Evolutionary conservation across 2,113 vertebrate species (phyloP).

Genomic region (Coturnix japonica): DNA sequence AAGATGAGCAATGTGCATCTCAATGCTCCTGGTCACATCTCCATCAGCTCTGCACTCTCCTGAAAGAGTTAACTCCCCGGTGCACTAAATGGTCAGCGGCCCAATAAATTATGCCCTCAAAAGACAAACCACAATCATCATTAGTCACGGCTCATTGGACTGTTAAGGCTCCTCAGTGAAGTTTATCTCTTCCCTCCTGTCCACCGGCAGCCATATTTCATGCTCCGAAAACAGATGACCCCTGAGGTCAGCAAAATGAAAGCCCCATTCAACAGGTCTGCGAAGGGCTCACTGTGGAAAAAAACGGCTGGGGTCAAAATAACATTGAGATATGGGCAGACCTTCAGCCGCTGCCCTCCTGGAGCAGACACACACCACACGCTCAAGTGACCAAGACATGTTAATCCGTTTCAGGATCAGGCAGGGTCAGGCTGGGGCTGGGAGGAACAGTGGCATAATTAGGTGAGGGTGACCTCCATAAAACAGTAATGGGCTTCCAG

Average conservation of each 20-base stretch:
- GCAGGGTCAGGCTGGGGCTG: conserved; percentile 54
- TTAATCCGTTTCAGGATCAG: conserved; percentile 37
- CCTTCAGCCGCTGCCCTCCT: conserved; percentile 74
- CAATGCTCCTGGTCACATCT: not conserved
- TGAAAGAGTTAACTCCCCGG: conserved; percentile 78
- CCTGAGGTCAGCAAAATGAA: conserved; percentile 87
- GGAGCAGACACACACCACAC: not conserved
- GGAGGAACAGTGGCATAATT: conserved; percentile 43
- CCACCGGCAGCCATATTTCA: conserved; percentile 87
- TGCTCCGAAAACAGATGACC: conserved; percentile 85
- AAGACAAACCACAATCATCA: conserved; percentile 85
- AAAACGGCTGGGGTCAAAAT: conserved; percentile 80
- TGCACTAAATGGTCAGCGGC: conserved; percentile 72
- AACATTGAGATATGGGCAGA: conserved; percentile 79
- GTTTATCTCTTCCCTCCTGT: conserved; percentile 84
- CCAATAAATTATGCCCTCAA: conserved; percentile 78
- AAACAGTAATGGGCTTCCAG: conserved; percentile 37
- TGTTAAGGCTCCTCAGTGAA: conserved; percentile 79
- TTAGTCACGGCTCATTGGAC: conserved; percentile 88
- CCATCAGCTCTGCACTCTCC: not conserved
- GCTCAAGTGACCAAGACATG: conserved; percentile 40
- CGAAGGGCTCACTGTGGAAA: conserved; percentile 66
- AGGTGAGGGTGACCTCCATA: conserved; percentile 69
- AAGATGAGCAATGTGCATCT: not conserved
- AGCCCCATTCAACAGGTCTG: conserved; percentile 87